These are phyloP conservation scores for Nematopogon swammerdamellus DNA, from an alignment of 2,888 invertebrate genomes.

Conservation along the genomic window DNA sequence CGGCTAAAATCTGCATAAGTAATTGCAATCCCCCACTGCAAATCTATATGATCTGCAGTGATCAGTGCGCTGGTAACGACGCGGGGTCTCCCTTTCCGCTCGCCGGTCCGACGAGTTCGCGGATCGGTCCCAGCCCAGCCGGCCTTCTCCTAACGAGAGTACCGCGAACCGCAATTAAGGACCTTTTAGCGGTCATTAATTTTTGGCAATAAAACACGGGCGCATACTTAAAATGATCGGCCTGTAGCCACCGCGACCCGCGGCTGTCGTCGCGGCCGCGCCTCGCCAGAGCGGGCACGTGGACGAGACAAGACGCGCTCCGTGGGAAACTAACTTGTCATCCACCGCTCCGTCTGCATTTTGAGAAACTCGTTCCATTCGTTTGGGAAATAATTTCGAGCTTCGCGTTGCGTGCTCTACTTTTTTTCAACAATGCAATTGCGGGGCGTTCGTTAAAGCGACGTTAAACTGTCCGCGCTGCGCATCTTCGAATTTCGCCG, in stretches of 20 bases:
- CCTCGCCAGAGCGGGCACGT: not conserved
- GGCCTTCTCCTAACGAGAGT: slow-evolving; percentile 10
- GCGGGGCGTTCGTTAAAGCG: not conserved
- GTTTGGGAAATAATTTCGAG: too few species aligned
- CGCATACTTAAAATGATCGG: slow-evolving; percentile 47
- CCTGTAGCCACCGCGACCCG: slow-evolving; percentile 33
- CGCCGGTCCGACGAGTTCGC: not conserved
- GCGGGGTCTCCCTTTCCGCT: not conserved
- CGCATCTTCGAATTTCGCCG: not conserved
- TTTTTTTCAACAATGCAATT: not conserved
- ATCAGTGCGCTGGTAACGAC: not conserved
- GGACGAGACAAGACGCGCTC: slow-evolving; percentile 15
- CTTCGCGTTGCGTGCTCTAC: not conserved
- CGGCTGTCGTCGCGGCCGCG: slow-evolving; percentile 14
- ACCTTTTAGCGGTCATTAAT: slow-evolving; percentile 53
- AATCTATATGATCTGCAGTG: not conserved
- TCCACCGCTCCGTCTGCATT: not conserved
- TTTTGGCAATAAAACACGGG: slow-evolving; percentile 56
- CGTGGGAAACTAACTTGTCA: slow-evolving; percentile 35
- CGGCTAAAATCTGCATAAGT: not conserved
- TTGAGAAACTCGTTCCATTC: too few species aligned
- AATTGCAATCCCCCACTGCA: not conserved
- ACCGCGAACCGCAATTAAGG: slow-evolving; percentile 48
- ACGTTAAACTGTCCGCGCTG: not conserved
- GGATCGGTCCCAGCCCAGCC: not conserved